Conservation (phyloP, 1,140 invertebrate species). For the Andricus grossulariae region DNA sequence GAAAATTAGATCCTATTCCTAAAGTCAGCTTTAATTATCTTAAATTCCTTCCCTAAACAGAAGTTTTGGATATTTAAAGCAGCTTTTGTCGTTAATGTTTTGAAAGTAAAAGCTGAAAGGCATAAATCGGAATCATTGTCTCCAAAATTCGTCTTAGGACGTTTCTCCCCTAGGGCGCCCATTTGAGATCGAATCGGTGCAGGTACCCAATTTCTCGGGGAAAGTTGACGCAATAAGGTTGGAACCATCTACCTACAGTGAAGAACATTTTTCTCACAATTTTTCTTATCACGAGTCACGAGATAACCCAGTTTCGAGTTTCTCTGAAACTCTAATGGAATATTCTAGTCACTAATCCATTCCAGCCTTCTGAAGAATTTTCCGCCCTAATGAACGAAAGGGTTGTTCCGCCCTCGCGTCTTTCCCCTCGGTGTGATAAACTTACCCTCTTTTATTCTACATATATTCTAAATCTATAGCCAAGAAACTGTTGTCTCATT, state of each 20-base stretch:
- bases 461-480: not conserved
- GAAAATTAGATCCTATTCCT: not conserved
- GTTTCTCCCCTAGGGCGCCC: no score
- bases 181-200: slow-evolving; percentile 3
- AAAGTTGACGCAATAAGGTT: no score
- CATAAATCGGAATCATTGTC: slow-evolving; percentile 8
- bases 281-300: not conserved
- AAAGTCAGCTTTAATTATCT: not conserved
- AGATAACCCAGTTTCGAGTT: slow-evolving; percentile 18
- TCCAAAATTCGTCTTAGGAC: slow-evolving; percentile 31
- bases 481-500: not conserved
- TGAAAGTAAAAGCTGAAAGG: no score
- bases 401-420: not conserved
- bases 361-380: slow-evolving; percentile 27
- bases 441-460: not conserved
- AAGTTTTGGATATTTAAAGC: no score
- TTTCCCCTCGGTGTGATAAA: not conserved
- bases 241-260: no score
- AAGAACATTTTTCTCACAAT: no score
- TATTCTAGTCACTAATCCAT: slow-evolving; percentile 20
- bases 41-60: no score
- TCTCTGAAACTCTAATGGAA: not conserved
- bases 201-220: slow-evolving; percentile 22
- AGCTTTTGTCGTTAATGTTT: no score
- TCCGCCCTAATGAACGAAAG: slow-evolving; percentile 16